Conservation (phyloP, 2,113 vertebrate species). For the Carlito syrichta region DNA sequence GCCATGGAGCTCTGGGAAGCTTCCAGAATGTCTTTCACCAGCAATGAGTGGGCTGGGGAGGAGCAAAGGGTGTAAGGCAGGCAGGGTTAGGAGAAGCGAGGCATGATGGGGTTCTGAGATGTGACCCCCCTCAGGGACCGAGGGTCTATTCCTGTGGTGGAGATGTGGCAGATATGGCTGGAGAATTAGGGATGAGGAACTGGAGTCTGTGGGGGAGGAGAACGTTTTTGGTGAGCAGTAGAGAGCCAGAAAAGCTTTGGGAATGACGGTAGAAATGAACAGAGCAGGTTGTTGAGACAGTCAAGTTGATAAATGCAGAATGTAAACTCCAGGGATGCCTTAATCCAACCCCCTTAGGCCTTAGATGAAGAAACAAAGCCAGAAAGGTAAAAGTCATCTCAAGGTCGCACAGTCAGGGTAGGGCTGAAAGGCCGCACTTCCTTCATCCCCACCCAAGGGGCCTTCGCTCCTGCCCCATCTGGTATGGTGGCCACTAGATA, state of each 20-base stretch:
- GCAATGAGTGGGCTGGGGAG: background rate
- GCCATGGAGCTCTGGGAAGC: background rate
- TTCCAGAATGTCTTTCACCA: background rate
- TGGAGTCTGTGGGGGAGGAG: fast-evolving
- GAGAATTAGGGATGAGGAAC: background rate
- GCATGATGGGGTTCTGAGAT: too few species aligned
- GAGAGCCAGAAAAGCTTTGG: fast-evolving
- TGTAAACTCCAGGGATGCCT: background rate
- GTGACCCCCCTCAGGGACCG: background rate
- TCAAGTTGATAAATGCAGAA: background rate
- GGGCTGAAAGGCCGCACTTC: background rate
- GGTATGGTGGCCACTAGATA: fast-evolving
- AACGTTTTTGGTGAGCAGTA: background rate
- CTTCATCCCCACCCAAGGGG: fast-evolving
- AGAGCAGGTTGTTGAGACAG: fast-evolving
- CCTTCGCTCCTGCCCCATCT: fast-evolving
- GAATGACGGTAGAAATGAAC: background rate
- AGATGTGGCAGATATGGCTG: fast-evolving
- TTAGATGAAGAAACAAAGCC: background rate
- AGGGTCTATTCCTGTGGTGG: background rate
- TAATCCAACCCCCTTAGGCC: fast-evolving
- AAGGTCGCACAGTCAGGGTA: background rate
- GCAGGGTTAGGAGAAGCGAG: fast-evolving
- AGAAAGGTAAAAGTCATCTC: fast-evolving
- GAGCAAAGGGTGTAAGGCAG: background rate